Conservation (phyloP, 2,797 vertebrate genomes). For the Cyprinodon diabolis region DNA sequence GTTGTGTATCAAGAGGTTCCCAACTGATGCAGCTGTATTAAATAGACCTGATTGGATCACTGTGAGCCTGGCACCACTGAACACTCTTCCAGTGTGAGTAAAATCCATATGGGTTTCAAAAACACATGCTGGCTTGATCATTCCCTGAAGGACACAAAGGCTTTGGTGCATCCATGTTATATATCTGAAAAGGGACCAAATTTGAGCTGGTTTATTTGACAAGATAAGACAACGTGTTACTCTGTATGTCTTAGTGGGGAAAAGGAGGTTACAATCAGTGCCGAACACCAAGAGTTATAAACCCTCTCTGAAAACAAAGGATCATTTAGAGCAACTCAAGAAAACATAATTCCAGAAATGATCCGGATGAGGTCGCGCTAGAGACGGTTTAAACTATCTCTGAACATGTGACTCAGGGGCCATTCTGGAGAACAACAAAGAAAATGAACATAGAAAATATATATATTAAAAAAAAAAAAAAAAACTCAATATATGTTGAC, state of each 20-base stretch:
- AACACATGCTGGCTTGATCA: background rate
- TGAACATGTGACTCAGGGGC: constrained; percentile 16
- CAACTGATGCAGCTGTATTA: background rate
- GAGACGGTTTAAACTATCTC: constrained; percentile 66
- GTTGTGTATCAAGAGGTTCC: background rate
- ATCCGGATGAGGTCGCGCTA: constrained; percentile 80
- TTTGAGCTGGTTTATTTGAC: background rate
- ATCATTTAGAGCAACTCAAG: constrained; percentile 72
- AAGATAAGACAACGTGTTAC: constrained; percentile 14
- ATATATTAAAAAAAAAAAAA: background rate
- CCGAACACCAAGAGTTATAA: constrained; percentile 42
- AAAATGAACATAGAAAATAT: background rate
- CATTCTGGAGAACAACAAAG: background rate
- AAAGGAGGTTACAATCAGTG: constrained; percentile 23
- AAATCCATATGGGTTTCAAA: background rate
- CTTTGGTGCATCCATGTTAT: background rate
- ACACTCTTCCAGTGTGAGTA: background rate
- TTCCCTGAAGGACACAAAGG: constrained; percentile 24
- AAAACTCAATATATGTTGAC: background rate
- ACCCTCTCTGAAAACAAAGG: constrained; percentile 73
- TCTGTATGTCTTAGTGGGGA: constrained; percentile 13
- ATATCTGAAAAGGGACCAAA: background rate
- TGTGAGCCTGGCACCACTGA: background rate
- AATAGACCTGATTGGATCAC: background rate
- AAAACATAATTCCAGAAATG: constrained; percentile 75